These are phyloP conservation scores for human (Homo sapiens) DNA, from an alignment of 2,113 vertebrate species.

Conservation along the genomic window DNA sequence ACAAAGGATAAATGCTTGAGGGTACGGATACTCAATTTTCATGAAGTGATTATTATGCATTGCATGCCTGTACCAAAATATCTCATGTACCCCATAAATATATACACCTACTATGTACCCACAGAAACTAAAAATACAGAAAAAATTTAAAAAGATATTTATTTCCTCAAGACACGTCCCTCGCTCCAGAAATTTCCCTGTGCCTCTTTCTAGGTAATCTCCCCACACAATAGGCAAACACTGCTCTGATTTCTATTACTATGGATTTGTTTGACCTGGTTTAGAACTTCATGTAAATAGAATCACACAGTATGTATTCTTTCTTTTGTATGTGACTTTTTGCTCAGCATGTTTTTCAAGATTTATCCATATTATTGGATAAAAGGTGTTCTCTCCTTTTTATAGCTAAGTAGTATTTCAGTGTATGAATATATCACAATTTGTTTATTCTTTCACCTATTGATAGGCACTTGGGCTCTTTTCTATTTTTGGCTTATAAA, in stretches of 20 bases:
- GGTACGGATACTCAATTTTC: too few relatives aligned
- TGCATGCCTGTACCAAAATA: too few relatives aligned
- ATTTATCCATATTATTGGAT: constrained; percentile 9
- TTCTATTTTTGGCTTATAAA: constrained; percentile 35
- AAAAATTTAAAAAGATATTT: too few relatives aligned
- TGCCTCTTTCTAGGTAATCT: neutral
- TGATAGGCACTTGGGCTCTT: neutral
- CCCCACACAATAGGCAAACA: neutral
- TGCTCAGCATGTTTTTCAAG: constrained; percentile 2
- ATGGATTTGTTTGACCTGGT: constrained; percentile 40
- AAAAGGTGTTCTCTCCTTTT: neutral
- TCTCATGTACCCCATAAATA: too few relatives aligned
- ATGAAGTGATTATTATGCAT: too few relatives aligned
- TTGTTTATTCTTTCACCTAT: constrained; percentile 32
- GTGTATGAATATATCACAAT: neutral
- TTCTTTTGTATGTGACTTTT: constrained; percentile 25
- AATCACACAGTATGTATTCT: neutral
- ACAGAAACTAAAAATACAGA: too few relatives aligned
- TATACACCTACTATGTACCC: too few relatives aligned
- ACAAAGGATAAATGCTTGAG: too few relatives aligned
- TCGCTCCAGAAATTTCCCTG: neutral
- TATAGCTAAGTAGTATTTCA: neutral
- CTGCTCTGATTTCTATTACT: constrained; percentile 18
- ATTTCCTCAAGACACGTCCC: neutral
- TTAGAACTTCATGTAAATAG: constrained; percentile 40